A percentile compares a stretch with the other conserved stretches of the same genome.
phyloP scores from a whole-genome alignment of 2,888 invertebrate species.

The Apamea crenata region DNA sequence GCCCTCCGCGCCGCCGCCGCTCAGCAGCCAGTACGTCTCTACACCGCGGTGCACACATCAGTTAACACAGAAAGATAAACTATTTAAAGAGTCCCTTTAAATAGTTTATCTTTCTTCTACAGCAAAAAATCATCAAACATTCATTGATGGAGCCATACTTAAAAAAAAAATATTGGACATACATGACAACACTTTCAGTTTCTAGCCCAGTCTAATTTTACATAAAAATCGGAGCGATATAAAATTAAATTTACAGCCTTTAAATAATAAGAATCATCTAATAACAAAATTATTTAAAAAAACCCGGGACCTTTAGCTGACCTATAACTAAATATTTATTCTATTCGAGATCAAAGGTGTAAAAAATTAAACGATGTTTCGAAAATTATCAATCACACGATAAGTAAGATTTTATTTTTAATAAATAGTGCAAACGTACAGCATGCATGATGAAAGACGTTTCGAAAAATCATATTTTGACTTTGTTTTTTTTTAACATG shows the following conservation, averaged over 20 bases:
- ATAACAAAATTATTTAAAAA: not conserved
- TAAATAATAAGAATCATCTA: no score
- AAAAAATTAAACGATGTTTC: not conserved
- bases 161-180: not conserved
- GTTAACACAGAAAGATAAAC: not conserved
- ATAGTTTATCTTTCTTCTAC: no score
- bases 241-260: not conserved
- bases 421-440: not conserved
- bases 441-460: not conserved
- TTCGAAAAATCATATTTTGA: not conserved
- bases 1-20: constrained; percentile 91
- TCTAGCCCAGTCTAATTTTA: not conserved
- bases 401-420: not conserved
- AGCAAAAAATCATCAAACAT: no score
- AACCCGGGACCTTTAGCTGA: not conserved
- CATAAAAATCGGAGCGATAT: not conserved
- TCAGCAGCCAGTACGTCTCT: constrained; percentile 95
- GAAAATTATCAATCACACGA: not conserved
- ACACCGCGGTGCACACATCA: not conserved
- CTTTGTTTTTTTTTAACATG: no score
- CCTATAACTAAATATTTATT: not conserved
- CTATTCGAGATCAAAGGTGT: constrained; percentile 1
- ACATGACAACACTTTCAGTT: not conserved
- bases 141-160: not conserved
- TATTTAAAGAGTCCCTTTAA: no score